Percentiles rank a stretch among this genome's conserved stretches.
Conservation (phyloP, 2,113 vertebrate species). For the Capreolus pygargus region DNA sequence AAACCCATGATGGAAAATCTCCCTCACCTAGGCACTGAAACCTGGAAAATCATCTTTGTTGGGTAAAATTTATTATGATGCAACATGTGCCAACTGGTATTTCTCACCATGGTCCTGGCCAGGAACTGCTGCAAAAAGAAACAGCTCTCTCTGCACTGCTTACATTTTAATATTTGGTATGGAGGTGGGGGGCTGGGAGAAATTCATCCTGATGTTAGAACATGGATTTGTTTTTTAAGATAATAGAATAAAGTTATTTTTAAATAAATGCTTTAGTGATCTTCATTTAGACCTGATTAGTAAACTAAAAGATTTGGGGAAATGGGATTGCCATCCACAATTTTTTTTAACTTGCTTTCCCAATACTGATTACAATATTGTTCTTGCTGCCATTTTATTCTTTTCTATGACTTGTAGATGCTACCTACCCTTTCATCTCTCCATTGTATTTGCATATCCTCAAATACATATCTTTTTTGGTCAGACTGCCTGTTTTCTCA, state of each 20-base stretch:
- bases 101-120: slow-evolving; percentile 2
- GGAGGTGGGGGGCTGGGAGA: not conserved
- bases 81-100: slow-evolving; percentile 34
- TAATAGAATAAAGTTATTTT: slow-evolving; percentile 75
- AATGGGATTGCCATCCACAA: not conserved
- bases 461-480: not conserved
- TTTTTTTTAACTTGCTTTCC: not conserved
- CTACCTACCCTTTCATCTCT: not conserved
- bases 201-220: slow-evolving; percentile 49
- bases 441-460: not conserved
- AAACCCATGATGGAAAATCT: not conserved
- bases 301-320: not conserved
- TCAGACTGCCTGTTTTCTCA: not conserved
- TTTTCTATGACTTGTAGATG: not conserved
- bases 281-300: slow-evolving; percentile 23
- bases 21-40: not conserved
- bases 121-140: slow-evolving; percentile 7
- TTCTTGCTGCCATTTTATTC: not conserved
- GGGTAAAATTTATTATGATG: not conserved
- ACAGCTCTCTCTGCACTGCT: slow-evolving; percentile 8
- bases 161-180: slow-evolving; percentile 24
- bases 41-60: not conserved
- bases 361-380: not conserved
- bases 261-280: slow-evolving; percentile 42
- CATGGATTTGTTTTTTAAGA: slow-evolving; percentile 36